Percentiles rank a stretch among this genome's conserved stretches.
Conservation (phyloP, 2,113 vertebrate species). For the Notothenia rossii region DNA sequence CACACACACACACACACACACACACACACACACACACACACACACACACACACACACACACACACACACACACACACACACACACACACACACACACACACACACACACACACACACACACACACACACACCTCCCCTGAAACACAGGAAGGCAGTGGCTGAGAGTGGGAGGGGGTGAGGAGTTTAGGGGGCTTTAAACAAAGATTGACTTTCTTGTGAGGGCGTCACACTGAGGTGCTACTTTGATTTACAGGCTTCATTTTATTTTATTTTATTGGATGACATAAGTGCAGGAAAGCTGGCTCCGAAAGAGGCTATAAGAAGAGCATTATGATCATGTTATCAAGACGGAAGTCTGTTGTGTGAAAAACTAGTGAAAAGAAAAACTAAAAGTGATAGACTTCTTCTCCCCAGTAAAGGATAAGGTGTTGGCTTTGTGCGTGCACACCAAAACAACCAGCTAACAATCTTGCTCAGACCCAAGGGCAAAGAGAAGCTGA, state of each 20-base stretch:
- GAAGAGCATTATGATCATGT: background rate
- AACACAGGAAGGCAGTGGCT: conserved; percentile 56
- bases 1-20: no score
- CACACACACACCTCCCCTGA: conserved; percentile 21
- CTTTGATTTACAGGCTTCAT: conserved; percentile 17
- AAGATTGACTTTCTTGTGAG: conserved; percentile 29
- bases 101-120: no score
- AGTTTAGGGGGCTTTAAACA: conserved; percentile 32
- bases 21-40: no score
- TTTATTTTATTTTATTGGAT: background rate
- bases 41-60: background rate
- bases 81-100: no score
- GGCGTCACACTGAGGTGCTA: conserved; percentile 9
- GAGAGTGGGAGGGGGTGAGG: background rate
- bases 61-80: no score
- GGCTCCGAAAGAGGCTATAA: conserved; percentile 27
- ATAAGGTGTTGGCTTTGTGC: conserved; percentile 24
- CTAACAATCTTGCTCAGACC: conserved; percentile 25
- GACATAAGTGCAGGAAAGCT: conserved; percentile 12
- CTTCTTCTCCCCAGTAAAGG: background rate
- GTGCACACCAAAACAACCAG: conserved; percentile 25
- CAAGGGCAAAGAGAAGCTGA: conserved; percentile 9
- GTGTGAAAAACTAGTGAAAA: no score
- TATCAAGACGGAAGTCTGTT: background rate
- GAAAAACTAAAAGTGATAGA: background rate